These are phyloP conservation scores for Sebastiscus albofasciatus DNA, from an alignment of 2,797 vertebrate species.

Conservation along the genomic window DNA sequence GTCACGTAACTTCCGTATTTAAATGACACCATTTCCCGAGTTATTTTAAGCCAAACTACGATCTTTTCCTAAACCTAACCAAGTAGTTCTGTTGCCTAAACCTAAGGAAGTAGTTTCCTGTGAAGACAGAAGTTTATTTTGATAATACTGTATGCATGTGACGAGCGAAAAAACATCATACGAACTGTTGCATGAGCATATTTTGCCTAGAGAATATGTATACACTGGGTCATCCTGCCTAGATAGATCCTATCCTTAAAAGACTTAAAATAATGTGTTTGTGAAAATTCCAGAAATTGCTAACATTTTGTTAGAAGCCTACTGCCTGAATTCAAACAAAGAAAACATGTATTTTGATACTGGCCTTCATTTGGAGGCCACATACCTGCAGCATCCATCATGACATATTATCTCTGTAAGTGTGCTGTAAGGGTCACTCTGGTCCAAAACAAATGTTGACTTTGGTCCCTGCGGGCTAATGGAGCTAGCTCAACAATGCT, in stretches of 20 bases:
- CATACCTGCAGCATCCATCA: conserved; percentile 3
- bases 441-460: conserved; percentile 38
- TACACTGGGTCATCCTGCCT: background rate
- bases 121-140: too few species aligned
- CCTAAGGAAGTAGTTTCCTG: too few species aligned
- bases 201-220: background rate
- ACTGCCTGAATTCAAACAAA: background rate
- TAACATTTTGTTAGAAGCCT: background rate
- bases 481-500: conserved; percentile 51
- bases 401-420: conserved; percentile 31
- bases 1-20: too few species aligned
- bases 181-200: too few species aligned
- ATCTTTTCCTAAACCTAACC: too few species aligned
- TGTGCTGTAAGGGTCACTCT: conserved; percentile 29
- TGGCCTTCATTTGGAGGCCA: background rate
- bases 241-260: background rate
- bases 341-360: background rate
- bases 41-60: too few species aligned
- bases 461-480: conserved; percentile 36
- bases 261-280: background rate
- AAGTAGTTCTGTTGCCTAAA: too few species aligned
- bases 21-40: too few species aligned
- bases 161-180: too few species aligned
- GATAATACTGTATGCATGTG: too few species aligned
- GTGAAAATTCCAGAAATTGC: background rate